Conservation (phyloP, 1,140 invertebrate genomes). For the Chironomus tepperi region DNA sequence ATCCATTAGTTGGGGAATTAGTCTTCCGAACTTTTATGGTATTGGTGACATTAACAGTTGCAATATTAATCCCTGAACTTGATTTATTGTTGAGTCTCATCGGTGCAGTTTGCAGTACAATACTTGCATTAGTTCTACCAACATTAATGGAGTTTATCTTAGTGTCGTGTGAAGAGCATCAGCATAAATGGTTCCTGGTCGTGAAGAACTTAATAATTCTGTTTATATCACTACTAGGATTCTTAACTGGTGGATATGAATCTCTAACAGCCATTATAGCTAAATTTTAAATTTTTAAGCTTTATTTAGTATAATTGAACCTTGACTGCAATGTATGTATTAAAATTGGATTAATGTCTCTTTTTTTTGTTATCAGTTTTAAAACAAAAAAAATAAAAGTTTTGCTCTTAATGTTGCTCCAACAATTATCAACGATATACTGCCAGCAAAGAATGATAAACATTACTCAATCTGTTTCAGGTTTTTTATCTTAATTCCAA, state of each 20-base stretch:
- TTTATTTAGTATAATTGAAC: not conserved
- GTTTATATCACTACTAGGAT: conserved; percentile 58
- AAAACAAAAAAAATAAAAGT: not conserved
- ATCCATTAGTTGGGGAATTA: conserved; percentile 47
- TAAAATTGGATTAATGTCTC: not conserved
- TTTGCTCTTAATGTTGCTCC: not conserved
- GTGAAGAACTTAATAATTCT: conserved; percentile 57
- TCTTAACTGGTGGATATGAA: conserved; percentile 63
- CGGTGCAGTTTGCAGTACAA: conserved; percentile 78
- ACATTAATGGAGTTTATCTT: conserved; percentile 72
- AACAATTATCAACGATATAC: too few species aligned
- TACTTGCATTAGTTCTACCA: conserved; percentile 79
- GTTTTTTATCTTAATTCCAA: too few species aligned
- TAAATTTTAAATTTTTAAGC: conserved; percentile 23
- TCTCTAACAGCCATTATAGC: conserved; percentile 47
- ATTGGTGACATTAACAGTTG: conserved; percentile 65
- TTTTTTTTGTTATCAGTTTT: too few species aligned
- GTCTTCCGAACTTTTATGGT: conserved; percentile 54
- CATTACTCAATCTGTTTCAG: too few species aligned
- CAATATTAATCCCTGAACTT: conserved; percentile 71
- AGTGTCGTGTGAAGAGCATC: conserved; percentile 42
- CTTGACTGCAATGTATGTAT: not conserved
- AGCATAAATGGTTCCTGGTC: conserved; percentile 39
- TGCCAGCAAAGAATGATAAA: too few species aligned
- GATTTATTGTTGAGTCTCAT: conserved; percentile 83